These are phyloP conservation scores for Centrocercus urophasianus DNA, from an alignment of 2,113 vertebrate species.

Conservation along the genomic window DNA sequence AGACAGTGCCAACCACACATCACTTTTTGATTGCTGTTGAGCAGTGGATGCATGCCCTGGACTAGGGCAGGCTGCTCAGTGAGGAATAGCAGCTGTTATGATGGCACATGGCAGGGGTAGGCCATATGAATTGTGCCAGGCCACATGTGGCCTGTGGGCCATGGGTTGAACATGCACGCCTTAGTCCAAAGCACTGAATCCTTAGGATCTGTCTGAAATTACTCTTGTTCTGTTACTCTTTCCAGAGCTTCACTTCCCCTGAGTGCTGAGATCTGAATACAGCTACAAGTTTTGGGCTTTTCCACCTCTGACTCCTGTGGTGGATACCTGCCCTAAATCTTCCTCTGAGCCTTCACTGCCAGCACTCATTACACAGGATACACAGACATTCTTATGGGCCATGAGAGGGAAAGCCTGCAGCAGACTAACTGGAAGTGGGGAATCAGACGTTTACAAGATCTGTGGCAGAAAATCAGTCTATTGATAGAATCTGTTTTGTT, in stretches of 20 bases:
- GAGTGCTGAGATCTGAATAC: background rate
- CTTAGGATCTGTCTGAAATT: background rate
- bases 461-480: background rate
- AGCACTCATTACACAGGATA: rapidly evolving
- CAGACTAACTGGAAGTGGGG: background rate
- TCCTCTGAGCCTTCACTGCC: background rate
- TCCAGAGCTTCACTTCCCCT: background rate
- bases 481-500: background rate
- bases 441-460: background rate
- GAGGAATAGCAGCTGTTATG: no score
- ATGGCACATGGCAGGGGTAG: no score
- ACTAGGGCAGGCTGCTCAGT: no score
- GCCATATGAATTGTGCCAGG: no score
- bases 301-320: background rate
- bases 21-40: no score
- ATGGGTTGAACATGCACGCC: background rate
- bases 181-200: background rate
- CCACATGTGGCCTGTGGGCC: no score
- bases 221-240: background rate
- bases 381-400: no score
- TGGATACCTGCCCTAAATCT: background rate
- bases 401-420: background rate
- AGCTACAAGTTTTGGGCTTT: background rate
- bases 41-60: no score
- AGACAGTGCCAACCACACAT: no score